Evolutionary conservation across 1,140 invertebrate species (phyloP).

Genomic region (Drosophila pallidifrons): DNA sequence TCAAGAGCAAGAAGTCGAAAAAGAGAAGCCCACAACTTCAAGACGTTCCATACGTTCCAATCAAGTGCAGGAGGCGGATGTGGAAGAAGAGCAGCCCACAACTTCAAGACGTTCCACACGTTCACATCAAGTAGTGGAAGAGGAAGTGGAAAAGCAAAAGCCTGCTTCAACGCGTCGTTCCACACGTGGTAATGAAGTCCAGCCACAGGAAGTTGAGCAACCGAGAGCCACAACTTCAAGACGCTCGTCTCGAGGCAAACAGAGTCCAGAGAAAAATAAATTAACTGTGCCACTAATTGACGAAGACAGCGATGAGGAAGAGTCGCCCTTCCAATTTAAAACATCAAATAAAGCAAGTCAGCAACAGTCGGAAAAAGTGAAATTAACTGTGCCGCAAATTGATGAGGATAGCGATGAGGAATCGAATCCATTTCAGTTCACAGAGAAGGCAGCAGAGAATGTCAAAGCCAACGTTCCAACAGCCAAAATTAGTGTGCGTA

Average conservation of each 20-base stretch:
- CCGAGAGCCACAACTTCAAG: background rate
- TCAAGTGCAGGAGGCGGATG: background rate
- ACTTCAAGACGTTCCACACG: slow-evolving; percentile 12
- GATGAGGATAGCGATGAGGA: slow-evolving; percentile 29
- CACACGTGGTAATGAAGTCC: slow-evolving; percentile 4
- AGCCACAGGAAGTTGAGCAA: background rate
- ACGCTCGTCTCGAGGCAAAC: slow-evolving; percentile 23
- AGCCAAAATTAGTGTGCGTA: slow-evolving; percentile 49
- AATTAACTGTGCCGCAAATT: slow-evolving; percentile 1
- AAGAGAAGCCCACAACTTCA: background rate
- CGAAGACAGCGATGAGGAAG: slow-evolving; percentile 21
- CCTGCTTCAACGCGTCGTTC: slow-evolving; percentile 15
- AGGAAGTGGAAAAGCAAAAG: background rate
- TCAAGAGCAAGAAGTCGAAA: background rate
- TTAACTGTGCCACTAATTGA: slow-evolving; percentile 1
- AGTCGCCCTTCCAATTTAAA: slow-evolving; percentile 38
- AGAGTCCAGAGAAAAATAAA: background rate
- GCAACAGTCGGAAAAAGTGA: background rate
- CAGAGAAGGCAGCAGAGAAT: background rate
- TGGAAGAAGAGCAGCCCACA: background rate
- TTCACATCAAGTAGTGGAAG: slow-evolving; percentile 2
- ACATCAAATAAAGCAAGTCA: background rate
- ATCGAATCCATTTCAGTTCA: slow-evolving; percentile 28
- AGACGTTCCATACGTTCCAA: slow-evolving; percentile 23
- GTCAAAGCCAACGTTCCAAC: background rate